Percentiles rank a stretch among this genome's conserved stretches.
These are phyloP conservation scores for Agonopterix heracliana DNA, from an alignment of 2,888 invertebrate genomes.

Conservation along the genomic window DNA sequence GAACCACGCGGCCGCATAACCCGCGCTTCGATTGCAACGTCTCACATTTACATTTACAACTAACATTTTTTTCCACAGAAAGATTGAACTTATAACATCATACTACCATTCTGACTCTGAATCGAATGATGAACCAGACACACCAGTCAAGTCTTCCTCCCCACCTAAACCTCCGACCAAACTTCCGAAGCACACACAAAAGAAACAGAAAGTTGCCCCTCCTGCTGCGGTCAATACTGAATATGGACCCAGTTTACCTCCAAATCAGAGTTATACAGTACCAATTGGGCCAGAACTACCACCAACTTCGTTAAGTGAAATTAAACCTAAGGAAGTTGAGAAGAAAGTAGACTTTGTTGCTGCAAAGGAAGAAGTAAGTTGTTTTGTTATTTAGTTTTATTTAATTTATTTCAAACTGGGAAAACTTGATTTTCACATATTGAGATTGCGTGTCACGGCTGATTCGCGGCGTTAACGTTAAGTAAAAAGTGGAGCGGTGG, in stretches of 20 bases:
- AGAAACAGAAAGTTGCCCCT: constrained; percentile 37
- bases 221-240: constrained; percentile 26
- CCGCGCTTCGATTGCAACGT: no score
- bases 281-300: constrained; percentile 66
- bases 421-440: no score
- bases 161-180: constrained; percentile 1
- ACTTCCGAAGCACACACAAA: constrained; percentile 16
- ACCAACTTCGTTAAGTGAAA: constrained; percentile 24
- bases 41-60: no score
- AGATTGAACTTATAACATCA: constrained; percentile 76
- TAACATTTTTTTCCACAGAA: constrained; percentile 50
- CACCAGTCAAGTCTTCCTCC: constrained; percentile 25
- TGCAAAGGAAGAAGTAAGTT: constrained; percentile 31
- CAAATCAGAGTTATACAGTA: constrained; percentile 44
- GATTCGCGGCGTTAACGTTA: no score
- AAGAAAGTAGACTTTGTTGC: constrained; percentile 11
- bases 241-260: constrained; percentile 54
- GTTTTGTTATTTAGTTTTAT: no score
- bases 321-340: constrained; percentile 22
- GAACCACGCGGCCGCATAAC: no score
- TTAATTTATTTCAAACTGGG: no score
- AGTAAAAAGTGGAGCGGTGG: no score
- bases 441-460: no score
- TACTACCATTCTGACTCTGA: constrained; percentile 74
- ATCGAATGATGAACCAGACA: constrained; percentile 64